phyloP scores from a whole-genome alignment of 2,888 invertebrate species.

The Calliopum simillimum region DNA sequence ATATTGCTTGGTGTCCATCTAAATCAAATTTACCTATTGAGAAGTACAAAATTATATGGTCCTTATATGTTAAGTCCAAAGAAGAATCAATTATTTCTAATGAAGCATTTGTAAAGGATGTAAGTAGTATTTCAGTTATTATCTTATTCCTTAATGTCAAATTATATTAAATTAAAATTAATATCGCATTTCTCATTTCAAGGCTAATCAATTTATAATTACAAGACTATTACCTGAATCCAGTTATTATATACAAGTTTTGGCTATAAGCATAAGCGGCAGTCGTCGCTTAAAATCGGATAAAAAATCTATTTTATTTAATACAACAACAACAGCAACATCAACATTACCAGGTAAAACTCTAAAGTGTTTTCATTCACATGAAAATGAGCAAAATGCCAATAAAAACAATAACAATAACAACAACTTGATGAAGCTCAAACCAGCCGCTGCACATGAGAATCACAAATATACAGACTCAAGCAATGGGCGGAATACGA shows the following conservation, averaged over 20 bases:
- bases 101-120: conserved; percentile 62
- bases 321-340: conserved; percentile 77
- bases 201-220: conserved; percentile 75
- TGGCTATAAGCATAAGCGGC: conserved; percentile 79
- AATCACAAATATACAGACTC: neutral
- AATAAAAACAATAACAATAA: conserved; percentile 28
- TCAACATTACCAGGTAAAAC: conserved; percentile 48
- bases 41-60: conserved; percentile 82
- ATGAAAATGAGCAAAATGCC: neutral
- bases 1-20: conserved; percentile 78
- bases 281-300: conserved; percentile 76
- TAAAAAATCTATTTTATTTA: conserved; percentile 77
- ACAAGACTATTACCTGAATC: conserved; percentile 76
- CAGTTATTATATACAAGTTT: conserved; percentile 83
- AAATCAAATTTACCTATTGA: conserved; percentile 78
- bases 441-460: conserved; percentile 7
- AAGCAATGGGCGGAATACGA: conserved; percentile 14
- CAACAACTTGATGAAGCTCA: neutral
- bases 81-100: conserved; percentile 61
- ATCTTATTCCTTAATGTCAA: conserved; percentile 6
- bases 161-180: neutral
- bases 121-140: conserved; percentile 44
- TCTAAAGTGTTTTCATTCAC: conserved; percentile 46
- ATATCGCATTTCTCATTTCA: conserved; percentile 48
- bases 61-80: conserved; percentile 73